Conservation (phyloP, 2,113 vertebrate genomes). For the Nansenia antarctica region DNA sequence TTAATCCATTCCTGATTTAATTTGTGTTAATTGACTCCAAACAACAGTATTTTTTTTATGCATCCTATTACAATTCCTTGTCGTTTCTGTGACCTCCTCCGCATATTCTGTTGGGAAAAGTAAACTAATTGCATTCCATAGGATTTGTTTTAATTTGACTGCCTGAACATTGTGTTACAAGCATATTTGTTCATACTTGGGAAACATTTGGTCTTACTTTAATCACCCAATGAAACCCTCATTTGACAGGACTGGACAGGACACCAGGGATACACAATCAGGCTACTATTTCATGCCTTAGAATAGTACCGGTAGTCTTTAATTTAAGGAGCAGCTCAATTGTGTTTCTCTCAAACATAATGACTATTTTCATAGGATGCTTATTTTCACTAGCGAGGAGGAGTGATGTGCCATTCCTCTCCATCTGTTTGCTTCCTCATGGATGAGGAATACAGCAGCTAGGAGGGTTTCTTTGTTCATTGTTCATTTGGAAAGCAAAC, state of each 20-base stretch:
- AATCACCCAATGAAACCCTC: slow-evolving; percentile 25
- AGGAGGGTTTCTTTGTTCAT: too few relatives aligned
- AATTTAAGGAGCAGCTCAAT: slow-evolving; percentile 52
- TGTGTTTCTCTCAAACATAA: slow-evolving; percentile 33
- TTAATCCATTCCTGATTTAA: too few relatives aligned
- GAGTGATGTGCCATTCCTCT: slow-evolving; percentile 43
- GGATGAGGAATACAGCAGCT: too few relatives aligned
- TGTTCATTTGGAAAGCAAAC: slow-evolving; percentile 58
- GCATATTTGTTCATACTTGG: neutral
- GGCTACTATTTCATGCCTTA: slow-evolving; percentile 18
- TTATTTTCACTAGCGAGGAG: slow-evolving; percentile 49
- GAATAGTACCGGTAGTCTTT: too few relatives aligned
- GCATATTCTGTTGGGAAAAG: too few relatives aligned
- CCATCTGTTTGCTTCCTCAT: slow-evolving; percentile 21
- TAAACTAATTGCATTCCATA: too few relatives aligned
- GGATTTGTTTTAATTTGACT: neutral
- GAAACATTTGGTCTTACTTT: slow-evolving; percentile 30
- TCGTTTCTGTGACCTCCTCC: too few relatives aligned
- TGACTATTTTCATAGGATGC: too few relatives aligned
- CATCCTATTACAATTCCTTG: too few relatives aligned
- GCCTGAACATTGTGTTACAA: too few relatives aligned
- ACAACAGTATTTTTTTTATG: too few relatives aligned
- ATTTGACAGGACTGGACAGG: slow-evolving; percentile 16
- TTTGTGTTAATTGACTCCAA: slow-evolving; percentile 58
- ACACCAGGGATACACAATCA: slow-evolving; percentile 8